Conservation (phyloP, 1,140 invertebrate species). For the Mactra quadrangularis region DNA sequence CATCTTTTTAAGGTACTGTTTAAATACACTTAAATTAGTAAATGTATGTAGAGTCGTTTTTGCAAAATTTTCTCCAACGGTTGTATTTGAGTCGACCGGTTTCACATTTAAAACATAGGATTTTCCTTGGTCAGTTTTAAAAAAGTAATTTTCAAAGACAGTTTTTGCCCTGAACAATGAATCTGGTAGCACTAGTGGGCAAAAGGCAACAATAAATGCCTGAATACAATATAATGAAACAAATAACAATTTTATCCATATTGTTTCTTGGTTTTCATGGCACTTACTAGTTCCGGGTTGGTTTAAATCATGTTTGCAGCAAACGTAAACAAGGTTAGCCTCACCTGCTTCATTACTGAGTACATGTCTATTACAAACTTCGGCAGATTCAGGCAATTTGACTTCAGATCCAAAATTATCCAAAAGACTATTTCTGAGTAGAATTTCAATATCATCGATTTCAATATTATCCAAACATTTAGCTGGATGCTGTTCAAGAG, state of each 20-base stretch:
- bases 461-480: constrained; percentile 4
- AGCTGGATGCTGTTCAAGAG: constrained; percentile 2
- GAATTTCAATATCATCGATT: constrained; percentile 1
- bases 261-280: neutral
- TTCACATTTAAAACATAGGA: constrained; percentile 1
- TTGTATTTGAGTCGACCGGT: neutral
- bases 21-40: neutral
- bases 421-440: constrained; percentile 4
- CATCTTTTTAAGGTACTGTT: neutral
- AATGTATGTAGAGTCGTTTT: constrained; percentile 11
- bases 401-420: constrained; percentile 9
- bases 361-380: constrained; percentile 23
- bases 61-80: neutral
- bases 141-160: neutral
- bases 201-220: constrained; percentile 14
- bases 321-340: constrained; percentile 21
- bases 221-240: constrained; percentile 7
- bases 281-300: neutral
- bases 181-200: constrained; percentile 13
- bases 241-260: constrained; percentile 6
- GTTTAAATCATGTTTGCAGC: neutral
- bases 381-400: constrained; percentile 2
- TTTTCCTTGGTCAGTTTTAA: constrained; percentile 6
- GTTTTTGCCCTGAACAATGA: neutral
- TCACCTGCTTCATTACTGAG: neutral